These are phyloP conservation scores for Orchesella cincta DNA, from an alignment of 1,140 invertebrate species.

Conservation along the genomic window DNA sequence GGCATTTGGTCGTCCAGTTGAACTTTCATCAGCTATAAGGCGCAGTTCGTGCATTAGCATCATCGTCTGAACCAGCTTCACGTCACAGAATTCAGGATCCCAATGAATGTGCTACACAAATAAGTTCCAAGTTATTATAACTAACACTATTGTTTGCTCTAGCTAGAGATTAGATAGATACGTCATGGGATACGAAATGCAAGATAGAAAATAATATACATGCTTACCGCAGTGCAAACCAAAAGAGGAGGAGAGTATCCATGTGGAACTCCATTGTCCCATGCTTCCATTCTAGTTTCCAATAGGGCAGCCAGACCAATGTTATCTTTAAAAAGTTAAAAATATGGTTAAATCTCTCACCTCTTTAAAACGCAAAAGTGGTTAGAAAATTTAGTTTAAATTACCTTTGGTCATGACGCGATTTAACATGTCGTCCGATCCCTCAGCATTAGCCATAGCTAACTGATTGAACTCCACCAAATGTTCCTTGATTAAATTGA, in stretches of 20 bases:
- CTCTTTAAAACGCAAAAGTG: not conserved
- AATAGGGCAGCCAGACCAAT: conserved; percentile 93
- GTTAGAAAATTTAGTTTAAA: not conserved
- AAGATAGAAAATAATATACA: not conserved
- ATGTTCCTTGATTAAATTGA: conserved; percentile 90
- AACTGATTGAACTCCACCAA: conserved; percentile 75
- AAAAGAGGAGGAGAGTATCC: conserved; percentile 81
- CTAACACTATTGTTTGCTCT: too few species aligned
- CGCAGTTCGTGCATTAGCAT: conserved; percentile 94
- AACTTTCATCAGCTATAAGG: conserved; percentile 74
- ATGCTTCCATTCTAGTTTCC: conserved; percentile 89
- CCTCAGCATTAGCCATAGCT: conserved; percentile 97
- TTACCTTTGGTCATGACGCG: conserved; percentile 91
- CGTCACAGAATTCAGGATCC: conserved; percentile 99
- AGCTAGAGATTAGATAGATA: too few species aligned
- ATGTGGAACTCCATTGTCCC: conserved; percentile 82
- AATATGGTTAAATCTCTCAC: not conserved
- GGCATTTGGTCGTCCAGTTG: conserved; percentile 63
- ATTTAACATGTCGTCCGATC: conserved; percentile 97
- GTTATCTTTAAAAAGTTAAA: conserved; percentile 77
- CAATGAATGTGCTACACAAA: conserved; percentile 84
- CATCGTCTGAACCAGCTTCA: conserved; percentile 99
- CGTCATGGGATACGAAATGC: not conserved
- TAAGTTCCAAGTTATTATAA: not conserved
- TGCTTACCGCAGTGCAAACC: conserved; percentile 79